phyloP scores from a whole-genome alignment of 2,113 vertebrate genomes.

The Tragelaphus scriptus region DNA sequence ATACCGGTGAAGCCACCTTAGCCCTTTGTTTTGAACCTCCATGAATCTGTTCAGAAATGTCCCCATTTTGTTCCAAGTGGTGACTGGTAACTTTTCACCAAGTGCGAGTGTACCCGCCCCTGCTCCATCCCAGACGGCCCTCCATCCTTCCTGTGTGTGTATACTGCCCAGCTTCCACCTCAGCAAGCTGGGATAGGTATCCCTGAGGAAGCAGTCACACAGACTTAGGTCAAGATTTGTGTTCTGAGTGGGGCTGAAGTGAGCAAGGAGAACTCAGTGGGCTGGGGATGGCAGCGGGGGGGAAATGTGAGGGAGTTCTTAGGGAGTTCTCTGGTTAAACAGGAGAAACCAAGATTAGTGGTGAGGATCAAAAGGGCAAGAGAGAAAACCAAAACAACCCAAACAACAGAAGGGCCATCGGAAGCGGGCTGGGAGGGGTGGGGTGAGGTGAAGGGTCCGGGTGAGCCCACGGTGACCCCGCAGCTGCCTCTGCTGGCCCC shows the following conservation, averaged over 20 bases:
- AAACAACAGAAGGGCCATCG: neutral
- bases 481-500: neutral
- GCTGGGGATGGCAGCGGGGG: neutral
- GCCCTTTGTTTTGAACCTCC: neutral
- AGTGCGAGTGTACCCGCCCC: rapidly evolving
- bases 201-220: neutral
- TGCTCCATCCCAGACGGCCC: neutral
- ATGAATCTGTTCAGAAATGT: neutral
- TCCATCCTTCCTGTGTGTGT: no score
- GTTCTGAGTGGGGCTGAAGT: neutral
- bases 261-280: neutral
- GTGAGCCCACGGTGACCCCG: neutral
- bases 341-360: neutral
- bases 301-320: neutral
- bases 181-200: neutral
- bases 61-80: neutral
- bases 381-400: neutral
- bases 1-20: neutral
- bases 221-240: neutral
- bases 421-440: neutral
- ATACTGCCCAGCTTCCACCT: neutral
- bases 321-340: neutral
- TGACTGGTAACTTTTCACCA: neutral
- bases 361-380: neutral
- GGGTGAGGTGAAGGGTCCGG: neutral